Base-by-base conservation (phyloP, 2,797 vertebrate species). In the Bradypus variegatus region DNA sequence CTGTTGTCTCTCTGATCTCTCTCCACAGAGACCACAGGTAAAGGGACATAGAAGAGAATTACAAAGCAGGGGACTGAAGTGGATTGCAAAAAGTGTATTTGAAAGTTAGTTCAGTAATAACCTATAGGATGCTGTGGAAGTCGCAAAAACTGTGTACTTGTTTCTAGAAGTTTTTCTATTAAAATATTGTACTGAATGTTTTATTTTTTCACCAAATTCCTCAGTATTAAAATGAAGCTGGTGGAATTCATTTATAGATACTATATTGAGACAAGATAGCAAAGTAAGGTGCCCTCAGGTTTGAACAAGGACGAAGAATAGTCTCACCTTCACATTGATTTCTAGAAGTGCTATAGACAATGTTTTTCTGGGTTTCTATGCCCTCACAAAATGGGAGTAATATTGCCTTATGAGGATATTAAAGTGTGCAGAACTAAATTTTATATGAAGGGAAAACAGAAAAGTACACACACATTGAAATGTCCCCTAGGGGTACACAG, bases 21-120 rank as follows among this genome's bases (percentile, higher is more conserved):
- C 58, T 93, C 93, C 85, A 19, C 62, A 82, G 83, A 82, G 69
- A 89, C 65, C 21, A 41, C 55, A 53, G 78, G 65, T 64, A 45
- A 92, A 75, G 41, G 45, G 64, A 70, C 23, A 12, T 25, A 75
- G 45, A 88, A 18, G 62, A 85, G 90, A 93, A 89, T 95, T 86
- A 76, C 15, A 90, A 73, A 79, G 75, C 72, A 64, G 25, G 72
- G 27, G 84, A 64, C 38, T 62, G 18, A 27, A 75, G 38, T 29
- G 31, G 75, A 67, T 72, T 93, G n/a, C 67, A 89, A 89, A 91
- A 89, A 86, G 86, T 62, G 5, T 89, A 64, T 80, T 86, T 91
- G 29, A n/a, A 55, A 89, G 29, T 53, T 88, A 38, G 31, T 77
- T 93, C 29, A 81, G 70, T 90, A 33, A 76, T 83, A 90, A 84